These are phyloP conservation scores for Anastatus disparis DNA, from an alignment of 1,140 invertebrate species.

Conservation along the genomic window DNA sequence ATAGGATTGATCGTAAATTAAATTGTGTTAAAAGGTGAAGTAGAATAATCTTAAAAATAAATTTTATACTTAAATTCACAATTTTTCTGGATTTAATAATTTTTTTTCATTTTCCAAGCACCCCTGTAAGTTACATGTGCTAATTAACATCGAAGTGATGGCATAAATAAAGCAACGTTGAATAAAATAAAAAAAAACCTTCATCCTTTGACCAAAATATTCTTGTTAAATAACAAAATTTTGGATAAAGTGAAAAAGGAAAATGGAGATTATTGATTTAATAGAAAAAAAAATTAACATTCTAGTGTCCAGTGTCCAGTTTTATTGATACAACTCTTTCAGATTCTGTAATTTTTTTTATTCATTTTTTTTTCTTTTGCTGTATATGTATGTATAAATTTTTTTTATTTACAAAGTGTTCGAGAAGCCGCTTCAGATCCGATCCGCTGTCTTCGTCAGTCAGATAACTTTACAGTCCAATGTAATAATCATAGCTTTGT, in stretches of 20 bases:
- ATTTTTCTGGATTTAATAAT: too few species aligned
- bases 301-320: constrained; percentile 20
- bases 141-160: too few species aligned
- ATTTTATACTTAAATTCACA: too few species aligned
- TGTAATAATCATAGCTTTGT: too few species aligned
- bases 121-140: too few species aligned
- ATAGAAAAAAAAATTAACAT: background rate
- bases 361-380: constrained; percentile 6
- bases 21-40: too few species aligned
- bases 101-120: too few species aligned
- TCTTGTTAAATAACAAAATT: background rate
- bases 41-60: too few species aligned
- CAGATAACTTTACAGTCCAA: constrained; percentile 21
- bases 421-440: constrained; percentile 21
- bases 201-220: too few species aligned
- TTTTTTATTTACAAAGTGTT: constrained; percentile 39
- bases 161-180: too few species aligned
- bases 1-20: too few species aligned
- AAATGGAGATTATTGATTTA: background rate
- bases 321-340: constrained; percentile 36
- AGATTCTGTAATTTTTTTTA: constrained; percentile 23
- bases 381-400: constrained; percentile 36
- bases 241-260: background rate
- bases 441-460: constrained; percentile 30
- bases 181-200: too few species aligned